A percentile compares a stretch with the other conserved stretches of the same genome.
Evolutionary conservation across 2,888 invertebrate species (phyloP).

Genomic region (Drosophila maculinotata): DNA sequence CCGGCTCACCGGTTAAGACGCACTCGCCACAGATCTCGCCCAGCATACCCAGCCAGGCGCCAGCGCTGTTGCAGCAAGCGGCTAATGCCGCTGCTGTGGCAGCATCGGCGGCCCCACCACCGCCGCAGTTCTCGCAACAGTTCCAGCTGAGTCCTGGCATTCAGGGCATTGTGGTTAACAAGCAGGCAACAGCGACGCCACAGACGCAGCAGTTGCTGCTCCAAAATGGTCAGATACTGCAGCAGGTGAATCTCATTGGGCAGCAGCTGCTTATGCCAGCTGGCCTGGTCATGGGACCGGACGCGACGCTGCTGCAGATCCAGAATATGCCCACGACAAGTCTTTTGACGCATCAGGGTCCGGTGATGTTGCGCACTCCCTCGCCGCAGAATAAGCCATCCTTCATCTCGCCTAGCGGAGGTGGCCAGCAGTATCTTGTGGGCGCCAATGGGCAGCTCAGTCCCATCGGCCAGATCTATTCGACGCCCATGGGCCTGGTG

Average conservation of each 20-base stretch:
- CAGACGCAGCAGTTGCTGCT: constrained; percentile 85
- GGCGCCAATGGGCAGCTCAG: constrained; percentile 92
- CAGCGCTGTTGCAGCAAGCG: constrained; percentile 65
- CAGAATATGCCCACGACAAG: constrained; percentile 90
- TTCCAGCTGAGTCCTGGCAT: constrained; percentile 91
- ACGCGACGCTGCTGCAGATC: constrained; percentile 90
- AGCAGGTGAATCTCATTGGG: constrained; percentile 93
- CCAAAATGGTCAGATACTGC: constrained; percentile 88
- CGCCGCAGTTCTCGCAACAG: constrained; percentile 89
- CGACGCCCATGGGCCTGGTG: constrained; percentile 84
- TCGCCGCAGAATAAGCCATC: constrained; percentile 90
- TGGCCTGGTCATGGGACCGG: constrained; percentile 93
- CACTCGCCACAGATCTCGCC: constrained; percentile 84
- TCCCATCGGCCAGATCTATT: constrained; percentile 87
- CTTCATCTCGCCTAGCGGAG: constrained; percentile 89
- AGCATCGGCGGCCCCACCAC: constrained; percentile 62
- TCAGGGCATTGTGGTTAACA: constrained; percentile 89
- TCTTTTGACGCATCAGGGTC: constrained; percentile 89
- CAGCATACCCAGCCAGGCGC: constrained; percentile 82
- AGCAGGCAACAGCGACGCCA: constrained; percentile 84
- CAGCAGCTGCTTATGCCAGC: constrained; percentile 94
- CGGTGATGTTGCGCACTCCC: constrained; percentile 91
- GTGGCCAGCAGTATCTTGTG: constrained; percentile 89
- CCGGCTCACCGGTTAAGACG: constrained; percentile 74
- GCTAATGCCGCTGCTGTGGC: constrained; percentile 52